A percentile compares a stretch with the other conserved stretches of the same genome.
Conservation (phyloP, 1,140 invertebrate species). For the Drosophila parabipectinata region DNA sequence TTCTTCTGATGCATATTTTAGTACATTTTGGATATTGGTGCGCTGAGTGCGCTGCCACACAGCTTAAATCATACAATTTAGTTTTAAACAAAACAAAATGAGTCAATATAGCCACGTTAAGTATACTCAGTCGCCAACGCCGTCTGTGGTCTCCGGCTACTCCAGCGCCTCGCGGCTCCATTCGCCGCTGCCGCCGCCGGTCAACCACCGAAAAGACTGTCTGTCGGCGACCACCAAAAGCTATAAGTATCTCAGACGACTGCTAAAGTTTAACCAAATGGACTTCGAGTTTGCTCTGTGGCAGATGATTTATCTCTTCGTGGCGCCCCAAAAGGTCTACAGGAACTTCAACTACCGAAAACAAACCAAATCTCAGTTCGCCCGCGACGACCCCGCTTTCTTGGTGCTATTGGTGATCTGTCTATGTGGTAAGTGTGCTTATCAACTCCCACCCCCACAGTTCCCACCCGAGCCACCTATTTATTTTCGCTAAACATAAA, state of each 20-base stretch:
- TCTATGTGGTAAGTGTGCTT: conserved; percentile 89
- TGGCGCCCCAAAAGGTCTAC: conserved; percentile 98
- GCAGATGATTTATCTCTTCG: conserved; percentile 99
- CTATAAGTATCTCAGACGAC: conserved; percentile 95
- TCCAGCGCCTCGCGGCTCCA: conserved; percentile 84
- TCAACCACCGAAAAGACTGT: conserved; percentile 88
- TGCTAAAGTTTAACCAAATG: conserved; percentile 98
- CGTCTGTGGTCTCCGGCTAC: conserved; percentile 84
- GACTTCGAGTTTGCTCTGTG: conserved; percentile 99
- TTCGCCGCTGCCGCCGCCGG: conserved; percentile 86
- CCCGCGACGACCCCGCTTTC: conserved; percentile 99
- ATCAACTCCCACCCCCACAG: not conserved
- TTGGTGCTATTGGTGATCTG: conserved; percentile 95
- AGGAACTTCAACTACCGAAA: conserved; percentile 99
- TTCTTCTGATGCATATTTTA: conserved; percentile 8
- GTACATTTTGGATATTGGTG: conserved; percentile 9
- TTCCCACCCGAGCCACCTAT: not conserved
- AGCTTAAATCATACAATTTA: conserved; percentile 50
- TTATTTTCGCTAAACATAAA: too few relatives aligned
- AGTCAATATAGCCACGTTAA: conserved; percentile 86
- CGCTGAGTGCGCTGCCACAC: conserved; percentile 46
- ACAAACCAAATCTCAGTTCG: conserved; percentile 99
- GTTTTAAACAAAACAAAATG: conserved; percentile 58
- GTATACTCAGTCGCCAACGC: conserved; percentile 88
- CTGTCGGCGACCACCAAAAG: conserved; percentile 95